Evolutionary conservation across 2,888 invertebrate genomes (phyloP).

Genomic region (Protodeltote pygarga): DNA sequence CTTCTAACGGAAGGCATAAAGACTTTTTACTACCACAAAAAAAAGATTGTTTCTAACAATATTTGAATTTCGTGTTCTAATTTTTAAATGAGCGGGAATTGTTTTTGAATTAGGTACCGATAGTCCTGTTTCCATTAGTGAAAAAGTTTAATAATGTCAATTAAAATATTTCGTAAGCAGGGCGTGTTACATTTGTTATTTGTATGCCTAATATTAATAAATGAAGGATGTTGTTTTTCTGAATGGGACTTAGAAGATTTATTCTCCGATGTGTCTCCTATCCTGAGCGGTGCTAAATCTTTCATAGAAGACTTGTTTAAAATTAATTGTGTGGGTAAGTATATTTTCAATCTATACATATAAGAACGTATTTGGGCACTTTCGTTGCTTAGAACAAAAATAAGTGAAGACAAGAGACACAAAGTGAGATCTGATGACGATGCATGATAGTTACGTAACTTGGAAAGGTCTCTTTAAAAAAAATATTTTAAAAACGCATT

Average conservation of each 20-base stretch:
- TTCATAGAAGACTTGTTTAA: slow-evolving; percentile 67
- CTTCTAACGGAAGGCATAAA: slow-evolving; percentile 6
- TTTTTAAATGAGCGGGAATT: slow-evolving; percentile 6
- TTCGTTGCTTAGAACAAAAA: too few species aligned
- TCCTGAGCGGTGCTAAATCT: slow-evolving; percentile 63
- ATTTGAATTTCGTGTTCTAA: slow-evolving; percentile 2
- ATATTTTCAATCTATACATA: too few species aligned
- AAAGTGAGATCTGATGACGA: too few species aligned
- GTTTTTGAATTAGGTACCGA: slow-evolving; percentile 9
- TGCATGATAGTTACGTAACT: too few species aligned
- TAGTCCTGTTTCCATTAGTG: slow-evolving; percentile 26
- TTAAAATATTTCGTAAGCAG: slow-evolving; percentile 48
- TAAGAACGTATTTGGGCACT: too few species aligned
- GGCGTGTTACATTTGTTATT: slow-evolving; percentile 54
- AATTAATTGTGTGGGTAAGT: slow-evolving; percentile 63
- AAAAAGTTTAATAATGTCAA: slow-evolving; percentile 49
- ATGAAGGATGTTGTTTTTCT: slow-evolving; percentile 63
- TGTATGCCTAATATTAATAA: slow-evolving; percentile 55
- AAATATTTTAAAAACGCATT: too few species aligned
- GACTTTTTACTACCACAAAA: background rate
- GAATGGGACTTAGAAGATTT: slow-evolving; percentile 74
- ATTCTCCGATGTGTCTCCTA: slow-evolving; percentile 66
- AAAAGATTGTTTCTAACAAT: too few species aligned
- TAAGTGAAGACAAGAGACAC: too few species aligned
- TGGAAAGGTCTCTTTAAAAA: too few species aligned